Conservation (phyloP, 2,113 vertebrate genomes). For the Cavia porcellus region DNA sequence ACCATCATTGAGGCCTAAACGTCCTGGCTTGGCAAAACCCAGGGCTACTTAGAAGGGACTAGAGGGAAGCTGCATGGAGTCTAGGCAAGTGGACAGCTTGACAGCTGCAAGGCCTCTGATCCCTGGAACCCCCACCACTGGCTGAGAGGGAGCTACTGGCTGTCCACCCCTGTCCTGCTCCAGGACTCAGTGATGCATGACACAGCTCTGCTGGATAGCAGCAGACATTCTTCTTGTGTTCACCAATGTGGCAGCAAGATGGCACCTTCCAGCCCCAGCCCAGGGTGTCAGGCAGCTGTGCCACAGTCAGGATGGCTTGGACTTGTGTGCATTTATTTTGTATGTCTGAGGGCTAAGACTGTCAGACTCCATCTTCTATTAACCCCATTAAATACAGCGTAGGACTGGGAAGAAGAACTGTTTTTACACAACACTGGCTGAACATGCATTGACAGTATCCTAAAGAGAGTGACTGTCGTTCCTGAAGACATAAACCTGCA, state of each 20-base stretch:
- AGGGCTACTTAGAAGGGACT: neutral
- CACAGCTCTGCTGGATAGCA: neutral
- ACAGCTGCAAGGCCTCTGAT: neutral
- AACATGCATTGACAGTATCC: neutral
- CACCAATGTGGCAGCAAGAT: neutral
- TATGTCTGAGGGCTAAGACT: neutral
- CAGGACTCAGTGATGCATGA: fast-evolving
- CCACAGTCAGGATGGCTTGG: neutral
- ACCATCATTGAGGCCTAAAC: neutral
- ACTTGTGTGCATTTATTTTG: neutral
- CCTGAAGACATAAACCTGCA: neutral
- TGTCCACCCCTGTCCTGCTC: neutral
- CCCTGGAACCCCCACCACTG: neutral
- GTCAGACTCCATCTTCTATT: neutral
- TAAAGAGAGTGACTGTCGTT: neutral
- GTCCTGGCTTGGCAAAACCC: neutral
- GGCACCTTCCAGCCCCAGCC: neutral
- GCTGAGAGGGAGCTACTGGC: neutral
- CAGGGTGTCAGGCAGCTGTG: neutral
- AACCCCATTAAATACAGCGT: neutral
- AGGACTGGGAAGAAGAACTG: neutral
- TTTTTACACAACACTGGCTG: constrained; percentile 12
- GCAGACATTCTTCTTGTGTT: neutral
- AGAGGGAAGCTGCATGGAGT: fast-evolving
- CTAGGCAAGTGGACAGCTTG: neutral